Evolutionary conservation across 2,797 vertebrate genomes (phyloP).

Genomic region (Tarsius wallacei): DNA sequence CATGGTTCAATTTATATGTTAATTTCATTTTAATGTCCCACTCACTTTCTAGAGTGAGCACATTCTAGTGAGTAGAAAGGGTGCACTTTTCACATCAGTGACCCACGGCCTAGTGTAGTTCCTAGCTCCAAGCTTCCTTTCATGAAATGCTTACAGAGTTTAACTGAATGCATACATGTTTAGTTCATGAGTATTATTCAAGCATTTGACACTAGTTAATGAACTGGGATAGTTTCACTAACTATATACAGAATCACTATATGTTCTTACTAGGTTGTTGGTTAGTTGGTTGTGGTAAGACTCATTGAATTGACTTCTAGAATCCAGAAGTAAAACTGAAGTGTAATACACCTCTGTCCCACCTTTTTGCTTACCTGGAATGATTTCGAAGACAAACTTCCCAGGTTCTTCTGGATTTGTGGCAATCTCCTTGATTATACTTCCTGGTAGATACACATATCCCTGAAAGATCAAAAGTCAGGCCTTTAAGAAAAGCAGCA

Average conservation of each 20-base stretch:
- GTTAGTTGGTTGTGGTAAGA: not conserved
- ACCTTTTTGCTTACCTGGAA: constrained; percentile 92
- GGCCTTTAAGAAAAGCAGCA: not conserved
- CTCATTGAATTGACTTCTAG: not conserved
- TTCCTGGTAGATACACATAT: constrained; percentile 93
- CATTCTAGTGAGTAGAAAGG: not conserved
- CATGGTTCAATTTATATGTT: not conserved
- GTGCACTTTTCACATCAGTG: not conserved
- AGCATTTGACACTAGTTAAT: not conserved
- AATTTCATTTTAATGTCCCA: not conserved
- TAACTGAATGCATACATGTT: not conserved
- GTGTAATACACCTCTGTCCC: not conserved
- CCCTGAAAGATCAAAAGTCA: constrained; percentile 91
- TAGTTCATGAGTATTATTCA: not conserved
- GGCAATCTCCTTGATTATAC: constrained; percentile 94
- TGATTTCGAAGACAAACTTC: constrained; percentile 97
- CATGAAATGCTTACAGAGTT: not conserved
- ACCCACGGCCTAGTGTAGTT: not conserved
- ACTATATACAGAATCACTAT: not conserved
- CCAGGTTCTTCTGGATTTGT: constrained; percentile 94
- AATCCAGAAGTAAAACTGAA: not conserved
- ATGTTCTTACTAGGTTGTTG: not conserved
- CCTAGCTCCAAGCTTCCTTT: not conserved
- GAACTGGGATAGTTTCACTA: not conserved
- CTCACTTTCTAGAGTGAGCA: not conserved